Evolutionary conservation across 2,113 vertebrate species (phyloP).

Genomic region (Tragelaphus imberbis): DNA sequence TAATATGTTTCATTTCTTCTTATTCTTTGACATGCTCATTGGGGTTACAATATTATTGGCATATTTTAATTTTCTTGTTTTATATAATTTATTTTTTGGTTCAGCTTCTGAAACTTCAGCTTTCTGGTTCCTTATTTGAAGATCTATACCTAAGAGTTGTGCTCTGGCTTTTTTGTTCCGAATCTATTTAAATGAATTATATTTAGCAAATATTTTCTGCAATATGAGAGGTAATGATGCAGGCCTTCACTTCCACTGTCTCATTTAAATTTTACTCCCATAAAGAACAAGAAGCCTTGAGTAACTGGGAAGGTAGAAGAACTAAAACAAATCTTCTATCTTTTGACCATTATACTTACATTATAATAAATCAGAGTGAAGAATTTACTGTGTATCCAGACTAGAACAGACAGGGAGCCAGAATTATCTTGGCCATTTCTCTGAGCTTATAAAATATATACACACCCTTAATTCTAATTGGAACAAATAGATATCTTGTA

Average conservation of each 20-base stretch:
- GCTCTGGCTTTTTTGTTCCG: not conserved
- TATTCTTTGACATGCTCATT: not conserved
- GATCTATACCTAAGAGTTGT: not conserved
- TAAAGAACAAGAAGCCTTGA: not conserved
- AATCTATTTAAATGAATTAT: constrained; percentile 22
- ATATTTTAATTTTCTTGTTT: not conserved
- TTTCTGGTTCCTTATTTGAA: not conserved
- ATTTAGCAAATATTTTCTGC: not conserved
- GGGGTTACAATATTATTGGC: not conserved
- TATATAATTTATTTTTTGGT: not conserved
- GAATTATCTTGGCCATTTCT: constrained; percentile 2
- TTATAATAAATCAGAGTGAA: constrained; percentile 31
- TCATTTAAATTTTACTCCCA: constrained; percentile 29
- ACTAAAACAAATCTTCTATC: constrained; percentile 5
- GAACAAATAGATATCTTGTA: not conserved
- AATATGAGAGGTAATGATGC: not conserved
- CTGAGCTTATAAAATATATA: not conserved
- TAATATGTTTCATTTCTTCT: not conserved
- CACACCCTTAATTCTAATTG: not conserved
- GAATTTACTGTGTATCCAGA: constrained; percentile 30
- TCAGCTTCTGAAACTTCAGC: not conserved
- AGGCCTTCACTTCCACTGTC: not conserved
- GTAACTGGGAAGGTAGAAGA: constrained; percentile 18
- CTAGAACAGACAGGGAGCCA: not conserved
- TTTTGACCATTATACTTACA: constrained; percentile 7